Evolutionary conservation across 1,140 invertebrate species (phyloP).

Genomic region (Capitella teleta): DNA sequence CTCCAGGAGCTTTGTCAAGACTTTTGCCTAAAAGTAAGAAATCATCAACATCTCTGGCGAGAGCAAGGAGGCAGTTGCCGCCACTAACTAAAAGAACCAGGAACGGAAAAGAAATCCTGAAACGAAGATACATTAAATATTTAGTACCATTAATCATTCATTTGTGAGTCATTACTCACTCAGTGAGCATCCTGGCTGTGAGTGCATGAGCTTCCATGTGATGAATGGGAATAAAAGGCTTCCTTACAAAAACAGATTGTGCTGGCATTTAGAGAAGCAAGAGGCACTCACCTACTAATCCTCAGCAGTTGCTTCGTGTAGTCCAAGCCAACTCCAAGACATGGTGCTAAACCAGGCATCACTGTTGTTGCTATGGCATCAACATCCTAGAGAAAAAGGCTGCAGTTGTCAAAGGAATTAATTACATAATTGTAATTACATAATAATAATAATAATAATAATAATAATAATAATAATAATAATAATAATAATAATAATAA

Average conservation of each 20-base stretch:
- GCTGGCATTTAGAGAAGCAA: not conserved
- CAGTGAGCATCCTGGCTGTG: conserved; percentile 60
- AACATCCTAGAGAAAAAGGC: conserved; percentile 47
- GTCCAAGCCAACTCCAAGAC: conserved; percentile 65
- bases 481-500: no score
- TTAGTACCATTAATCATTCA: conserved; percentile 5
- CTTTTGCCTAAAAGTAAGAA: conserved; percentile 68
- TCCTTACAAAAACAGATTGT: conserved; percentile 40
- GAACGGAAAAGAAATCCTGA: conserved; percentile 74
- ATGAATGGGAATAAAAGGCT: conserved; percentile 89
- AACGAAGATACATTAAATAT: conserved; percentile 5
- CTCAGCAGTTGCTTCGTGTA: conserved; percentile 65
- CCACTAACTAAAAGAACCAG: conserved; percentile 73
- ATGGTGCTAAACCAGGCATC: conserved; percentile 72
- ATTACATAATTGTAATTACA: no score
- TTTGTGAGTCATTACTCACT: conserved; percentile 23
- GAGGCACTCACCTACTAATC: not conserved
- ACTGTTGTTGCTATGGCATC: conserved; percentile 84
- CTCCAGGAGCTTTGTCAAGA: conserved; percentile 79
- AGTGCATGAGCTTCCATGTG: conserved; percentile 99
- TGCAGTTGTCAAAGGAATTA: no score
- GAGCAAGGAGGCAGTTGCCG: conserved; percentile 73
- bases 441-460: no score
- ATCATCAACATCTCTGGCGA: conserved; percentile 62
- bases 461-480: no score